Evolutionary conservation across 2,888 invertebrate species (phyloP).

Genomic region (Germaria angustata): DNA sequence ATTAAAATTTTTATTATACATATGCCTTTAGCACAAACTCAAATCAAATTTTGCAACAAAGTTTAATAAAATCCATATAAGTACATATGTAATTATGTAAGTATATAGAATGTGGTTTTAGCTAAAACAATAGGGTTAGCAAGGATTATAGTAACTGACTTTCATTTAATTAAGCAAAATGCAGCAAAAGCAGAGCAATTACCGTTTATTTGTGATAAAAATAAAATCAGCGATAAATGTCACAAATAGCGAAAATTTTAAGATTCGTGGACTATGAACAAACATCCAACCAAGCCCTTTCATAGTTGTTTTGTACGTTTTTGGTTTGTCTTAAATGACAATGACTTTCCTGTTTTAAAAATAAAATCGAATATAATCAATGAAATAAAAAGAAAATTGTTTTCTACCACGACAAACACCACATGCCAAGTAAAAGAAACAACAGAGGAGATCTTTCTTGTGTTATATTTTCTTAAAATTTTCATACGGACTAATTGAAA

Average conservation of each 20-base stretch:
- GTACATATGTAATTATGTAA: neutral
- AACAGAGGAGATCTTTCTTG: slow-evolving; percentile 7
- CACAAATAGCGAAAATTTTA: slow-evolving; percentile 46
- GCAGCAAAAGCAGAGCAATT: slow-evolving; percentile 26
- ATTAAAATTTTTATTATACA: no score
- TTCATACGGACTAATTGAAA: slow-evolving; percentile 42
- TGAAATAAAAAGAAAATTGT: slow-evolving; percentile 15
- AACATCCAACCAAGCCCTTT: slow-evolving; percentile 13
- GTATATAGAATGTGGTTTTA: slow-evolving; percentile 17
- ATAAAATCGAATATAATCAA: slow-evolving; percentile 62
- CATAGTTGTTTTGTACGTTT: slow-evolving; percentile 7
- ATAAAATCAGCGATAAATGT: slow-evolving; percentile 55
- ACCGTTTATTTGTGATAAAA: slow-evolving; percentile 49
- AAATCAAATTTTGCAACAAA: no score
- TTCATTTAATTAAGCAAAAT: neutral
- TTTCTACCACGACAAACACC: slow-evolving; percentile 32
- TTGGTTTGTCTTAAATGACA: slow-evolving; percentile 12
- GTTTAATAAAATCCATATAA: neutral
- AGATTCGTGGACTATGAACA: neutral
- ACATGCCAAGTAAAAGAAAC: slow-evolving; percentile 46
- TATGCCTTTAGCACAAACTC: no score
- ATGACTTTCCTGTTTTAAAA: slow-evolving; percentile 32
- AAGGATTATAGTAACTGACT: neutral
- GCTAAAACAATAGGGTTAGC: neutral
- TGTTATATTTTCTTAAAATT: slow-evolving; percentile 8